Evolutionary conservation across 2,797 vertebrate species (phyloP).

Genomic region (Staurois parvus): DNA sequence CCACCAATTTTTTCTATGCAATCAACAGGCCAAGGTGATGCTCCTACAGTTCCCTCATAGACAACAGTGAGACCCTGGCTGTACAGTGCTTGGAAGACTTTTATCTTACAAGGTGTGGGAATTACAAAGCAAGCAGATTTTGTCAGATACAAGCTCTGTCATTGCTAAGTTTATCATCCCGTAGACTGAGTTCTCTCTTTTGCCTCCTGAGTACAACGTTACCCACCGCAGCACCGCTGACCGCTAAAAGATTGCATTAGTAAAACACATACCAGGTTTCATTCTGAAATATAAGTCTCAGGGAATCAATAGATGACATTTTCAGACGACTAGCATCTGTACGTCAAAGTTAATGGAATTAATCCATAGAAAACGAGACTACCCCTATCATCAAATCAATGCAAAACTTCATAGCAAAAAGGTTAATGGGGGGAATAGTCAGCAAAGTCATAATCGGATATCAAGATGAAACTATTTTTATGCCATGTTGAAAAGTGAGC

Average conservation of each 20-base stretch:
- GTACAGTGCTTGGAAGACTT: no score
- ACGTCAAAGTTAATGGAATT: not conserved
- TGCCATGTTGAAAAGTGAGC: not conserved
- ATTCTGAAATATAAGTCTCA: slow-evolving; percentile 34
- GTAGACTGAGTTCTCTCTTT: no score
- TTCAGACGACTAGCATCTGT: not conserved
- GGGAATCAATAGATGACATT: slow-evolving; percentile 49
- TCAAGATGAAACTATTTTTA: slow-evolving; percentile 54
- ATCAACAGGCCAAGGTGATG: no score
- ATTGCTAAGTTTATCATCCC: no score
- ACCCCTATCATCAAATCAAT: not conserved
- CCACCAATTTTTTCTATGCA: no score
- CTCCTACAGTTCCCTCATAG: no score
- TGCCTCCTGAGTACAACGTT: no score
- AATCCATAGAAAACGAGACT: slow-evolving; percentile 1
- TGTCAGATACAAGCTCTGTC: no score
- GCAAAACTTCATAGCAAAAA: slow-evolving; percentile 58
- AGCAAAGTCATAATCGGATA: slow-evolving; percentile 40
- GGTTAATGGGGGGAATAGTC: slow-evolving; percentile 59
- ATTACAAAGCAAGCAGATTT: no score
- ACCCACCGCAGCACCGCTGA: not conserved
- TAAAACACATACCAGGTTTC: slow-evolving; percentile 58
- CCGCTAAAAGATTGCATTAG: slow-evolving; percentile 53
- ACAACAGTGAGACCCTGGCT: no score
- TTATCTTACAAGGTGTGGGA: no score